These are phyloP conservation scores for Apostichopus californicus DNA, from an alignment of 35 echinoderm and acorn worm genomes.

Conservation along the genomic window DNA sequence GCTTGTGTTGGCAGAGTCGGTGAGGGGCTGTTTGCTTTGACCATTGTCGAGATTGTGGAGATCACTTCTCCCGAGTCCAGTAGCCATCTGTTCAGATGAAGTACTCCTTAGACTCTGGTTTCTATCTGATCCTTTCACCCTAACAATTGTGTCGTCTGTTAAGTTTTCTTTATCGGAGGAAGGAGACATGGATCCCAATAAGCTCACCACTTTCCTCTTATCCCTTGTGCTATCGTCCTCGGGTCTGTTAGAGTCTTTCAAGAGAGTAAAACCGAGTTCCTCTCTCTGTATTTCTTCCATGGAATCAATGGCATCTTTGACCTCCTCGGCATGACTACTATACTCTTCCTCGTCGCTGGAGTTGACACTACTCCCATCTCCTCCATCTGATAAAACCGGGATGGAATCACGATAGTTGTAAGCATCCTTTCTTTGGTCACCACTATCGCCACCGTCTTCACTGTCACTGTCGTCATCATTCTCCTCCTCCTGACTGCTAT, in stretches of 20 bases:
- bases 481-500: not conserved
- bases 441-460: not conserved
- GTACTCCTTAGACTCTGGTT: not conserved
- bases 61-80: not conserved
- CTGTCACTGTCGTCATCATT: not conserved
- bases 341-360: not conserved
- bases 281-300: conserved; percentile 14
- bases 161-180: conserved; percentile 28
- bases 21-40: not conserved
- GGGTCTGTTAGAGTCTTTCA: not conserved
- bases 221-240: not conserved
- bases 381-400: not conserved
- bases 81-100: not conserved
- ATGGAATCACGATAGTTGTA: conserved; percentile 21
- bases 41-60: not conserved
- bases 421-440: not conserved
- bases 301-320: not conserved
- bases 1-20: not conserved
- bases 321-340: not conserved
- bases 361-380: not conserved
- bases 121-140: not conserved
- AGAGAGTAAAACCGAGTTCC: conserved; percentile 18
- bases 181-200: not conserved
- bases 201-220: not conserved
- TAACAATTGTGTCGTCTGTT: no score